These are phyloP conservation scores for Lissonota sp. DNA, from an alignment of 2,888 invertebrate species.

Conservation along the genomic window DNA sequence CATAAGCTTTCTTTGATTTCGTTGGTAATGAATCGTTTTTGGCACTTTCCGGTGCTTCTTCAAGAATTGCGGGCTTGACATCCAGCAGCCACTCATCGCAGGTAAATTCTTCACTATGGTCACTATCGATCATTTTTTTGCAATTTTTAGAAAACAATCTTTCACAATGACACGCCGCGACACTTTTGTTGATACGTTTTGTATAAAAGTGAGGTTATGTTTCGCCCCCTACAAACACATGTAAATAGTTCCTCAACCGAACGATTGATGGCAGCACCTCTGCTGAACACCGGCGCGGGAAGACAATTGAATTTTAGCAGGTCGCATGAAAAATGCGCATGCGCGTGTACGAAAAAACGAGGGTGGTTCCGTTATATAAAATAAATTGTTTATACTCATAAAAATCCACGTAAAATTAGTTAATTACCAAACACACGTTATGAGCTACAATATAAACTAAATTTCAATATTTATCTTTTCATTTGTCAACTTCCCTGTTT, in stretches of 20 bases:
- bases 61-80: neutral
- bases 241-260: neutral
- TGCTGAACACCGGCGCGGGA: neutral
- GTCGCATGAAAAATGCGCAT: no score
- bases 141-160: neutral
- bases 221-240: neutral
- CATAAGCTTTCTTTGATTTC: constrained; percentile 5
- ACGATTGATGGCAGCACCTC: constrained; percentile 19
- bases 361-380: no score
- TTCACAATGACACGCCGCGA: neutral
- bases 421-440: no score
- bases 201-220: constrained; percentile 10
- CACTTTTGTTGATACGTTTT: neutral
- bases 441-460: no score
- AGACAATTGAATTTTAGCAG: no score
- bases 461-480: no score
- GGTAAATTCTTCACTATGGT: constrained; percentile 5
- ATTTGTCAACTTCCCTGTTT: no score
- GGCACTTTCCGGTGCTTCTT: constrained; percentile 8
- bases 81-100: constrained; percentile 17
- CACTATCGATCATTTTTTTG: constrained; percentile 18
- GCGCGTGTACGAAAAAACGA: no score
- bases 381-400: no score
- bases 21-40: constrained; percentile 24
- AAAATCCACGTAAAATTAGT: no score